Evolutionary conservation across 2,888 invertebrate genomes (phyloP), one percentile per base, ranked within the genome.

Genomic region (Cerceris rybyensis): DNA sequence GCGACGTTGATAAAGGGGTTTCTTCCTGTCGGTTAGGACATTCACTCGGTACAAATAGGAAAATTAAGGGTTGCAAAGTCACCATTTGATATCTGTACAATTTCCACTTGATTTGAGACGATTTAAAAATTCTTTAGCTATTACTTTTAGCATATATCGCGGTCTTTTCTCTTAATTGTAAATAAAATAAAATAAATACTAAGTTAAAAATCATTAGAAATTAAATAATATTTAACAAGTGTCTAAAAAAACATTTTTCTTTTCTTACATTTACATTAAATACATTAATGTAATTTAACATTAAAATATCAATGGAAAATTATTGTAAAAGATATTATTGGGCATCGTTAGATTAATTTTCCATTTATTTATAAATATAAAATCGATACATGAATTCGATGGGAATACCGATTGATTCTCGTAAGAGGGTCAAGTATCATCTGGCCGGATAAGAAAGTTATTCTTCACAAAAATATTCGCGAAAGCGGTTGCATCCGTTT

Each of bases 371-470:
- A 1, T 8, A 7, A 11, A 16, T 59, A n/a, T 13, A 14, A n/a
- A 41, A 42, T 42, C 17, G 9, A n/a, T 14, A 16, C 7, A 1
- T 16, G 16, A 50, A 39, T 14, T 67, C 6, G 2, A n/a, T n/a
- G n/a, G 6, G 16, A 0, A 17, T 17, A 46, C 14, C 14, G 41
- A n/a, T 59, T 0, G 17, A 54, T 28, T 16, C 39, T 14, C 43
- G 28, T 28, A 43, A 52, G 16, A 49, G 28, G 16, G 17, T 11
- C 14, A 42, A 11, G 50, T 57, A 70, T 60, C 71, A 71, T 50
- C 71, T 71, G 60, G 46, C 54, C 58, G 66, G 60, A 72, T 55
- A 60, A 46, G 52, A 50, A 58, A 64, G 70, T 52, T 46, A 41
- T 66, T 50, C 6, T 52, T n/a, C 28, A 42, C 14, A 9, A 5